A percentile compares a stretch with the other conserved stretches of the same genome.
These are phyloP conservation scores for Deilephila porcellus DNA, from an alignment of 2,888 invertebrate species.

Conservation along the genomic window DNA sequence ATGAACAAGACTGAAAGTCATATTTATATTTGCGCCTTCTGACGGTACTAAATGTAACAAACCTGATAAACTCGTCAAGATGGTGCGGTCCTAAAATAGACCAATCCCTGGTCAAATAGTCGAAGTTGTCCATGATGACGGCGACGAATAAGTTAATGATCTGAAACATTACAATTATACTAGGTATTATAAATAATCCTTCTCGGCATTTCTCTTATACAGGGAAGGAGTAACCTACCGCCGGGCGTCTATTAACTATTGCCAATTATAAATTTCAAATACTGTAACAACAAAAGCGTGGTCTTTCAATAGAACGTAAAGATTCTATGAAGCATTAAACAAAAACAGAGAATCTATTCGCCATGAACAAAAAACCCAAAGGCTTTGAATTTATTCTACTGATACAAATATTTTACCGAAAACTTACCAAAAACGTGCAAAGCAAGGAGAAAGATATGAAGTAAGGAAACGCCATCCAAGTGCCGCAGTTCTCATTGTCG, in stretches of 20 bases:
- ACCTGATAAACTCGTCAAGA: slow-evolving; percentile 97
- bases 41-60: slow-evolving; percentile 26
- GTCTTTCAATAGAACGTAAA: too few species aligned
- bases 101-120: slow-evolving; percentile 99
- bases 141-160: slow-evolving; percentile 99
- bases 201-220: not conserved
- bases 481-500: slow-evolving; percentile 89
- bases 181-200: not conserved
- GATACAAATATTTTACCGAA: not conserved
- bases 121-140: slow-evolving; percentile 99
- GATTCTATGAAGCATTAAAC: too few species aligned
- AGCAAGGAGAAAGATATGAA: slow-evolving; percentile 99
- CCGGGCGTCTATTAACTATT: too few species aligned
- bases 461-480: slow-evolving; percentile 96
- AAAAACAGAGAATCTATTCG: too few species aligned
- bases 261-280: too few species aligned
- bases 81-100: slow-evolving; percentile 99
- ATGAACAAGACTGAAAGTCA: too few species aligned
- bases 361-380: too few species aligned
- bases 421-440: slow-evolving; percentile 97
- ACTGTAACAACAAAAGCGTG: too few species aligned
- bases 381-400: not conserved
- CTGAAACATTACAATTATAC: slow-evolving; percentile 80
- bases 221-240: not conserved
- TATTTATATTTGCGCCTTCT: too few species aligned